Conservation (phyloP, 2,113 vertebrate species). For the Ammodytes dubius region DNA sequence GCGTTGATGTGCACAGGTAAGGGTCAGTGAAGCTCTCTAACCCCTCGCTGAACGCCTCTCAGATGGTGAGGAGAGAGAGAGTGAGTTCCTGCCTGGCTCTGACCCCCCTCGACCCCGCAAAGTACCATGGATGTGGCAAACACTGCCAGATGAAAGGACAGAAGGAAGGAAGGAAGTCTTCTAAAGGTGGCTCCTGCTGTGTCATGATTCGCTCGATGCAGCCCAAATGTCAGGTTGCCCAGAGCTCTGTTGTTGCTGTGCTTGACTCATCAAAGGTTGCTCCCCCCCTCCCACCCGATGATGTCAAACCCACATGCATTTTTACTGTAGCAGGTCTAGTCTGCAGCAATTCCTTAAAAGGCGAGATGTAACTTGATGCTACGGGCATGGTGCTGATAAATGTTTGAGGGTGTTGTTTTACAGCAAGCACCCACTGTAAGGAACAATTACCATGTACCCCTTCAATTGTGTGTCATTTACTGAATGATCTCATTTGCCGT, state of each 20-base stretch:
- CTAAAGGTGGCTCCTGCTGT: conserved; percentile 32
- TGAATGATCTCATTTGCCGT: conserved; percentile 31
- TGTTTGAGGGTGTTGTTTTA: conserved; percentile 31
- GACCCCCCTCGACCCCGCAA: conserved; percentile 5
- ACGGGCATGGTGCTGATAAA: conserved; percentile 8
- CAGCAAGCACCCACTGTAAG: conserved; percentile 14
- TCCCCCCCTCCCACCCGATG: background rate
- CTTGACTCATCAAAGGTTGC: conserved; percentile 48
- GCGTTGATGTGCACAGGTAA: background rate
- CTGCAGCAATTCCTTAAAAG: conserved; percentile 68
- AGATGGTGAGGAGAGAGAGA: background rate
- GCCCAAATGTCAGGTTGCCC: conserved; percentile 27
- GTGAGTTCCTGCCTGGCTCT: conserved; percentile 36
- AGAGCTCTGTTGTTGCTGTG: conserved; percentile 16
- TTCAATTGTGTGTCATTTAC: conserved; percentile 25
- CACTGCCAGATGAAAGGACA: conserved; percentile 39
- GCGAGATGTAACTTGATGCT: conserved; percentile 45
- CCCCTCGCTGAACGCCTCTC: background rate
- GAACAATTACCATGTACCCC: conserved; percentile 27
- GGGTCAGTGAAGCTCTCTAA: conserved; percentile 25
- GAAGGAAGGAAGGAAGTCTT: conserved; percentile 56
- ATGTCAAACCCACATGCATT: conserved; percentile 11
- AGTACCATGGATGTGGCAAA: conserved; percentile 22
- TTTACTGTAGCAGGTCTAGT: background rate
- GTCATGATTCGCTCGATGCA: conserved; percentile 34